A percentile compares a stretch with the other conserved stretches of the same genome.
phyloP scores from a whole-genome alignment of 2,797 vertebrate genomes.

The Labeo calbasu region DNA sequence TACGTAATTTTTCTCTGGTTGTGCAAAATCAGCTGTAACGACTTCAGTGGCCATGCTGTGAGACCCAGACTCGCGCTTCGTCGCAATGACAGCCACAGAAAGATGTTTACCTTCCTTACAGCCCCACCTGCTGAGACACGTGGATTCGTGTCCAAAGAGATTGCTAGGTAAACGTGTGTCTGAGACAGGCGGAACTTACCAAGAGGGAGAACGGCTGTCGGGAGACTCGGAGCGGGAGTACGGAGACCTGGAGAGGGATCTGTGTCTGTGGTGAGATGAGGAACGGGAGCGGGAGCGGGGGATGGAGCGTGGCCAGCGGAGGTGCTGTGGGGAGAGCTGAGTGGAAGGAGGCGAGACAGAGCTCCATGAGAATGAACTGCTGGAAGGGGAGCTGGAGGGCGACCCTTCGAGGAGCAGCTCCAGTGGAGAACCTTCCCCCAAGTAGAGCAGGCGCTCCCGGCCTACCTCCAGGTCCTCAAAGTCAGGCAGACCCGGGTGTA shows the following conservation, averaged over 20 bases:
- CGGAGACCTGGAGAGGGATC: conserved; percentile 94
- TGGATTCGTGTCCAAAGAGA: conserved; percentile 14
- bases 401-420: conserved; percentile 93
- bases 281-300: conserved; percentile 81
- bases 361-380: conserved; percentile 93
- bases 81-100: conserved; percentile 60
- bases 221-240: conserved; percentile 88
- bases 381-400: conserved; percentile 93
- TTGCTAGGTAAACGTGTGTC: conserved; percentile 18
- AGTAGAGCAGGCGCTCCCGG: conserved; percentile 86
- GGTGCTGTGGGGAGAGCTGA: conserved; percentile 77
- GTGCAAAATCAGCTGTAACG: conserved; percentile 52
- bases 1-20: conserved; percentile 54
- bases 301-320: conserved; percentile 68
- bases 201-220: conserved; percentile 49
- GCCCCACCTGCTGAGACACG: conserved; percentile 18
- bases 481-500: conserved; percentile 89
- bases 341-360: conserved; percentile 90
- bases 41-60: conserved; percentile 54
- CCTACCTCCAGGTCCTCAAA: conserved; percentile 83
- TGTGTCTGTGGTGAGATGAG: conserved; percentile 88
- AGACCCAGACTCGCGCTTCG: conserved; percentile 51
- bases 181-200: conserved; percentile 53
- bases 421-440: conserved; percentile 92
- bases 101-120: conserved; percentile 55